Conservation (phyloP, 2,113 vertebrate species). For the Macquaria australasica region DNA sequence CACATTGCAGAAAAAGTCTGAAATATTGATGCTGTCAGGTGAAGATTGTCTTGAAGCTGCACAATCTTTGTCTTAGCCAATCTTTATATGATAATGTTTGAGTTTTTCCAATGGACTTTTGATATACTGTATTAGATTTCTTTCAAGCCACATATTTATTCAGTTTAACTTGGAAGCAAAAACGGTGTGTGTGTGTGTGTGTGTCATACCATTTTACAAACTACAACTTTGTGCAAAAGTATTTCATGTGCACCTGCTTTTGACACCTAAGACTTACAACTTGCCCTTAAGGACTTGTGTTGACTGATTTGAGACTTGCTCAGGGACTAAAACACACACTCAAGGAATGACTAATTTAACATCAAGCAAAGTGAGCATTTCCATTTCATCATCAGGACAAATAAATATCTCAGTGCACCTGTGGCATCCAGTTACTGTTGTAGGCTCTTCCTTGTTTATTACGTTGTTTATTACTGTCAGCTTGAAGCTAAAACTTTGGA, state of each 20-base stretch:
- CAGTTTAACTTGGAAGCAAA: neutral
- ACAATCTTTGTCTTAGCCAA: neutral
- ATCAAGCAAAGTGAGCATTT: no score
- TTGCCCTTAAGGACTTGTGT: no score
- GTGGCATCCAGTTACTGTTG: neutral
- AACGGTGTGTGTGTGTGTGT: no score
- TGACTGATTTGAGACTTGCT: no score
- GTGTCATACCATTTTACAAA: no score
- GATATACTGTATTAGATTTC: neutral
- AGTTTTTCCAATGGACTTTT: no score
- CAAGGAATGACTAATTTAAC: neutral
- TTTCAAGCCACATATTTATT: neutral
- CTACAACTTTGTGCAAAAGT: no score
- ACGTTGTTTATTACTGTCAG: neutral
- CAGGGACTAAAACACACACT: neutral
- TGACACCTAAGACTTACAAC: no score
- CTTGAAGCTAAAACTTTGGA: neutral
- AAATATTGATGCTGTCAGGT: neutral
- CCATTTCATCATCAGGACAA: neutral
- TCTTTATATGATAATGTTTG: neutral
- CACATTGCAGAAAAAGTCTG: no score
- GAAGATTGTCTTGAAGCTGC: neutral
- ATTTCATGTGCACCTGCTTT: no score
- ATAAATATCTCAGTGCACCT: no score
- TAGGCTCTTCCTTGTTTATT: neutral